Percentiles rank a stretch among this genome's conserved stretches.
Evolutionary conservation across 2,888 invertebrate genomes (phyloP).

Genomic region (Hylaea fasciaria): DNA sequence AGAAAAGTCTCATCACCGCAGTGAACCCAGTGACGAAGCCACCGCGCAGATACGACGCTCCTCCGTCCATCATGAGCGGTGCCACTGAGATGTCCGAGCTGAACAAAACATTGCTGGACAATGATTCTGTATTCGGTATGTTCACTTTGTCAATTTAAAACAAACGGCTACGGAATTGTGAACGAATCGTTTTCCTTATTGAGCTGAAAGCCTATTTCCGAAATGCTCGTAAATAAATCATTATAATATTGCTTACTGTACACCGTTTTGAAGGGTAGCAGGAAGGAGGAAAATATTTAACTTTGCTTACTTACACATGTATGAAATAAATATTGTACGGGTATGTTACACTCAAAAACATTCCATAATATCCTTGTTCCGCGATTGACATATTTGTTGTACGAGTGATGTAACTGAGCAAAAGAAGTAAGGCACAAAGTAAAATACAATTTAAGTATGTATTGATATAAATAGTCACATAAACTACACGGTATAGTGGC

Average conservation of each 20-base stretch:
- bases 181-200: slow-evolving; percentile 23
- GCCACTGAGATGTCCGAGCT: slow-evolving; percentile 93
- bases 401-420: too few relatives aligned
- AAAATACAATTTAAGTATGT: too few relatives aligned
- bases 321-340: neutral
- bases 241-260: slow-evolving; percentile 26
- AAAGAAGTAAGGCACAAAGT: too few relatives aligned
- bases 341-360: slow-evolving; percentile 4
- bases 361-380: too few relatives aligned
- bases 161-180: slow-evolving; percentile 5
- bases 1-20: slow-evolving; percentile 92
- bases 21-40: slow-evolving; percentile 94
- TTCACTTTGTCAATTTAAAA: slow-evolving; percentile 39
- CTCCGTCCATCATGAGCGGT: slow-evolving; percentile 88
- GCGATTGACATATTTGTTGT: too few relatives aligned
- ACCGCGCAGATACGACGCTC: slow-evolving; percentile 90
- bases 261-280: slow-evolving; percentile 12
- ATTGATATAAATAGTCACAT: too few relatives aligned
- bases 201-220: slow-evolving; percentile 12
- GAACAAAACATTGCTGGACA: slow-evolving; percentile 92
- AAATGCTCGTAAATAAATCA: slow-evolving; percentile 25
- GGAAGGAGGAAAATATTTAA: slow-evolving; percentile 24
- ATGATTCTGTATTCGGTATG: slow-evolving; percentile 92
- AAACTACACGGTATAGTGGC: too few relatives aligned
- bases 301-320: slow-evolving; percentile 8